These are phyloP conservation scores for Physeter macrocephalus DNA, from an alignment of 2,113 vertebrate genomes.

Conservation along the genomic window DNA sequence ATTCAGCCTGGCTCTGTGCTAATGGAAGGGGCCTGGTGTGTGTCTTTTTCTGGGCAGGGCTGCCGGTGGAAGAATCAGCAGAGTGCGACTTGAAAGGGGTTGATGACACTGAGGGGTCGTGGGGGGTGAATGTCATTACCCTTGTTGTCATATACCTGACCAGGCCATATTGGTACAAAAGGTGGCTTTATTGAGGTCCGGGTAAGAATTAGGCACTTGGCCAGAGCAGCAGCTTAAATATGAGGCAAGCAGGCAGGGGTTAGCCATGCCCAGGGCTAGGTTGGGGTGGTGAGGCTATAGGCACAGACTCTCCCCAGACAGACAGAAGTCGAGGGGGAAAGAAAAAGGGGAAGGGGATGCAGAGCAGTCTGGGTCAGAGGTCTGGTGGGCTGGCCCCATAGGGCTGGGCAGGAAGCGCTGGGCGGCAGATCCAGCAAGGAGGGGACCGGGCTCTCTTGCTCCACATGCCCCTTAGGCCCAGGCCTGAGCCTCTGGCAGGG, in stretches of 20 bases:
- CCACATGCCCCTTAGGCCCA: conserved; percentile 16
- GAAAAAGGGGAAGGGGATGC: not conserved
- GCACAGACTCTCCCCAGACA: conserved; percentile 37
- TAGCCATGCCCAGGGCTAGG: conserved; percentile 50
- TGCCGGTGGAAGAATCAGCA: not conserved
- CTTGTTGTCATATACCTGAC: not conserved
- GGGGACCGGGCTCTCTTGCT: conserved; percentile 35
- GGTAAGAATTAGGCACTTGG: conserved; percentile 68
- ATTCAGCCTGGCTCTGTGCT: not conserved
- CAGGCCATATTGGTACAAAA: conserved; percentile 63
- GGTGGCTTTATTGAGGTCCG: conserved; percentile 74
- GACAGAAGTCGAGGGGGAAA: not conserved
- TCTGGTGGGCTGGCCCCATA: conserved; percentile 32
- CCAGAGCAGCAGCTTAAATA: conserved; percentile 76
- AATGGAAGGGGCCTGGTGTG: not conserved
- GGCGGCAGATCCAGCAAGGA: conserved; percentile 62
- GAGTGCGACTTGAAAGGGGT: not conserved
- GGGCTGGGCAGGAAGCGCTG: conserved; percentile 59
- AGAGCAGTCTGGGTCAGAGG: conserved; percentile 60
- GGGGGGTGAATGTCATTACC: not conserved
- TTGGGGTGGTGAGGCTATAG: conserved; percentile 27
- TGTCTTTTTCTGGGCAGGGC: not conserved
- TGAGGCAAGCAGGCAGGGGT: conserved; percentile 67
- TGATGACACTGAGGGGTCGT: not conserved
- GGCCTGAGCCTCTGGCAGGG: conserved; percentile 28